Base-by-base conservation (phyloP, 2,797 vertebrate species). In the Acipenser ruthenus region DNA sequence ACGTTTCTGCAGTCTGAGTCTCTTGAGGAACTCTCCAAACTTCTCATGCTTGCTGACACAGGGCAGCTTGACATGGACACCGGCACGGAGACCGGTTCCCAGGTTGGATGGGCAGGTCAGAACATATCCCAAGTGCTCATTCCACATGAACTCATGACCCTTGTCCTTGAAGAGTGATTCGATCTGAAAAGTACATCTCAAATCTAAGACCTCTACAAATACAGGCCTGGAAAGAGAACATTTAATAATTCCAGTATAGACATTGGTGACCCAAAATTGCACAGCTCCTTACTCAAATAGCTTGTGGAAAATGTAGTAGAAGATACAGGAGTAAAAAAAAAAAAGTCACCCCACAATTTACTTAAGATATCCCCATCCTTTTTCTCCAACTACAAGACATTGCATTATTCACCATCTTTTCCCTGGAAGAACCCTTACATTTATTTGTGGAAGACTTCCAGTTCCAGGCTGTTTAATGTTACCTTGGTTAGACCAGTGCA, bases 31-130 rank as follows among this genome's bases (percentile, higher is more conserved):
- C 1, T 97, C 94, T 0, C 92, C 88, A 61, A 98, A 98, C 79
- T 93, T 93, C 69, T 90, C 88, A 0, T 96, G 81, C 72, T 95
- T 96, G 84, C 93, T 92, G 78, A 99, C 83, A 78, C 94, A 86
- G 2, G 94, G 96, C 63, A 99, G 75, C 77, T 96, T 99, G 61
- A 98, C 89, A 60, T 98, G 96, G 65, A 99, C 95, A 1, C 96
- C 96, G 0, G 84, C 96, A 13, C 95, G 89, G 15, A 98, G 92
- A 10, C 96, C 96, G 0, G 96, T 98, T 69, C 96, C 95, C 58
- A 98, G 90, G 87, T 98, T 98, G 71, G 95, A 97, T 0, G 95
- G 95, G 83, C 96, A 99, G 71, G 95, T 98, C 71, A 99, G 89
- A 72, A 99, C 70, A 69, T 97, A 98, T 70, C 96, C 96, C 81